phyloP scores from a whole-genome alignment of 2,797 vertebrate genomes.

The Heterohyrax brucei region DNA sequence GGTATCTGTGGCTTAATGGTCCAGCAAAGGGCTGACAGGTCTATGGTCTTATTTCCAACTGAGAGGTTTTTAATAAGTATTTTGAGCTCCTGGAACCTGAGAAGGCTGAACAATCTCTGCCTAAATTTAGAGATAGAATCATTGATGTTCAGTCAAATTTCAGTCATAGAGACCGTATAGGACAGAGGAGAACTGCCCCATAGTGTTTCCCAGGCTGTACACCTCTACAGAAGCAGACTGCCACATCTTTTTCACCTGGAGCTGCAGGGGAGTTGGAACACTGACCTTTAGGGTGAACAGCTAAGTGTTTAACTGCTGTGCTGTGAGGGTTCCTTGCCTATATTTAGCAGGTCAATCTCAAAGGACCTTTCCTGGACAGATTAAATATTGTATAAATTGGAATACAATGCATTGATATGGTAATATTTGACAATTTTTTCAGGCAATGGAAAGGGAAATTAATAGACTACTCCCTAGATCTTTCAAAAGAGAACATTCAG shows the following conservation, averaged over 20 bases:
- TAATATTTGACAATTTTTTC: background rate
- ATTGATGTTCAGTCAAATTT: no score
- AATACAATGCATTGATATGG: background rate
- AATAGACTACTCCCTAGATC: background rate
- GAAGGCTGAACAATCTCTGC: constrained; percentile 46
- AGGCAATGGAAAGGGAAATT: background rate
- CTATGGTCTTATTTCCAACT: constrained; percentile 73
- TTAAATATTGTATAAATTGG: constrained; percentile 16
- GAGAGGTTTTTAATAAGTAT: constrained; percentile 77
- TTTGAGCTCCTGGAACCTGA: constrained; percentile 69
- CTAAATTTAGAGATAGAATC: constrained; percentile 65
- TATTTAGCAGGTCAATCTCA: constrained; percentile 71
- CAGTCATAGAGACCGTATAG: no score
- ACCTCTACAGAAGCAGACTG: no score
- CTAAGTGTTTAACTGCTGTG: no score
- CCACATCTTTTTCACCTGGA: no score
- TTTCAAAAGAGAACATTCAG: constrained; percentile 22
- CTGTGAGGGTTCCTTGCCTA: background rate
- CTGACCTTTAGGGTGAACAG: no score
- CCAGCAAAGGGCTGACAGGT: constrained; percentile 74
- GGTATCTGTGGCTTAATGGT: constrained; percentile 73
- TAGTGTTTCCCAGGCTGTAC: no score
- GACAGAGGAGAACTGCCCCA: no score
- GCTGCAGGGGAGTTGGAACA: no score
- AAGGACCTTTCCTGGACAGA: constrained; percentile 46